Evolutionary conservation across 2,113 vertebrate species (phyloP).

Genomic region (Scortum barcoo): DNA sequence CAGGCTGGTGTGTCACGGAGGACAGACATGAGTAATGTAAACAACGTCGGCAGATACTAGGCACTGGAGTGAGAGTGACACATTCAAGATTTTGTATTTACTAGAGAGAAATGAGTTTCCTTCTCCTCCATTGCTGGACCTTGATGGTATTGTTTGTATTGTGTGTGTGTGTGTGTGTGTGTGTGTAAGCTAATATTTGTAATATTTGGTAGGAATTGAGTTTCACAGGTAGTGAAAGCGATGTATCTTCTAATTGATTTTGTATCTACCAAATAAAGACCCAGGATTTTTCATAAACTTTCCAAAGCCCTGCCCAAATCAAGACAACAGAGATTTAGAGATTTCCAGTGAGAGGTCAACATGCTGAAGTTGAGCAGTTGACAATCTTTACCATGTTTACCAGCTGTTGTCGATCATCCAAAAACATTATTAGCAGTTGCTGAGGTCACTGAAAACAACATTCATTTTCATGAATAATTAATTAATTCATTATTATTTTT

Average conservation of each 20-base stretch:
- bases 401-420: too few relatives aligned
- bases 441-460: too few relatives aligned
- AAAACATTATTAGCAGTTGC: too few relatives aligned
- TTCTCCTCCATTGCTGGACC: slow-evolving; percentile 15
- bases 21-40: slow-evolving; percentile 63
- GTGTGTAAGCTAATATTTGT: background rate
- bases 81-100: slow-evolving; percentile 64
- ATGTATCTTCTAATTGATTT: background rate
- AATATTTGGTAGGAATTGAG: background rate
- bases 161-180: background rate
- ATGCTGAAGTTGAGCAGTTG: too few relatives aligned
- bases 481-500: too few relatives aligned
- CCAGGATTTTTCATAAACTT: background rate
- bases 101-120: slow-evolving; percentile 48
- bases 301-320: background rate
- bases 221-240: background rate
- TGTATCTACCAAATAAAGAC: background rate
- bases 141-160: slow-evolving; percentile 23
- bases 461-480: too few relatives aligned
- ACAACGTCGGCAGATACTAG: slow-evolving; percentile 39
- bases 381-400: too few relatives aligned
- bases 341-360: too few relatives aligned
- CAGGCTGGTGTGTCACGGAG: slow-evolving; percentile 39
- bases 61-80: slow-evolving; percentile 46
- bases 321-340: background rate